These are phyloP conservation scores for Pheosia tremula DNA, from an alignment of 2,888 invertebrate genomes.

Conservation along the genomic window DNA sequence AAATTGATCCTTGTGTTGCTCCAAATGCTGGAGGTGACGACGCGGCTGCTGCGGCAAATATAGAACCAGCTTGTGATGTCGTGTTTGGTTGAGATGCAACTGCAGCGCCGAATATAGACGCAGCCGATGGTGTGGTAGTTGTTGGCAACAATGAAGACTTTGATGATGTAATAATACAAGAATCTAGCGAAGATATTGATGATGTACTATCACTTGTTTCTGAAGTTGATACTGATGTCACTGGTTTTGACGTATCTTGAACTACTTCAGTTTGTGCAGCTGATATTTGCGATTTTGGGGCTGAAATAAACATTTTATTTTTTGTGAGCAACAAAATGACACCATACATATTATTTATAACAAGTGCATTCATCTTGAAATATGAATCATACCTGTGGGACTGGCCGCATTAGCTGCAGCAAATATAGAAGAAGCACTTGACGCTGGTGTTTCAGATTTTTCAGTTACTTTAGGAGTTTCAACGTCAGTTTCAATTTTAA, in stretches of 20 bases:
- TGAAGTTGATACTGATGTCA: conserved; percentile 13
- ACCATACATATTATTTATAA: background rate
- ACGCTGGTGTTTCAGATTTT: conserved; percentile 31
- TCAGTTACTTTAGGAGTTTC: conserved; percentile 35
- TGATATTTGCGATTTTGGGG: conserved; percentile 38
- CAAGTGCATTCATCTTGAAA: background rate
- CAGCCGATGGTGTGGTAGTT: conserved; percentile 35
- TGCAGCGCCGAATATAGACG: conserved; percentile 44
- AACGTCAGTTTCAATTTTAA: conserved; percentile 36
- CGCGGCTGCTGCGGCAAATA: conserved; percentile 22
- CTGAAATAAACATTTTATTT: conserved; percentile 39
- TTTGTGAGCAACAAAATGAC: background rate
- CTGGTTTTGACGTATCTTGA: conserved; percentile 14
- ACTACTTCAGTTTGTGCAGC: conserved; percentile 18
- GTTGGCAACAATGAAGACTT: conserved; percentile 23
- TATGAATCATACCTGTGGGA: conserved; percentile 20
- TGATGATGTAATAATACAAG: conserved; percentile 18
- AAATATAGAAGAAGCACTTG: conserved; percentile 48
- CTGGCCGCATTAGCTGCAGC: conserved; percentile 36
- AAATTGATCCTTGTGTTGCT: conserved; percentile 36
- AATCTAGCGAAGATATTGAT: conserved; percentile 25
- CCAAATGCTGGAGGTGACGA: conserved; percentile 31
- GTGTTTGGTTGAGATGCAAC: conserved; percentile 30
- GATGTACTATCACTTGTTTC: conserved; percentile 20
- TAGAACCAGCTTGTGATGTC: conserved; percentile 22